Conservation (phyloP, 2,113 vertebrate species). For the Uria aalge region DNA sequence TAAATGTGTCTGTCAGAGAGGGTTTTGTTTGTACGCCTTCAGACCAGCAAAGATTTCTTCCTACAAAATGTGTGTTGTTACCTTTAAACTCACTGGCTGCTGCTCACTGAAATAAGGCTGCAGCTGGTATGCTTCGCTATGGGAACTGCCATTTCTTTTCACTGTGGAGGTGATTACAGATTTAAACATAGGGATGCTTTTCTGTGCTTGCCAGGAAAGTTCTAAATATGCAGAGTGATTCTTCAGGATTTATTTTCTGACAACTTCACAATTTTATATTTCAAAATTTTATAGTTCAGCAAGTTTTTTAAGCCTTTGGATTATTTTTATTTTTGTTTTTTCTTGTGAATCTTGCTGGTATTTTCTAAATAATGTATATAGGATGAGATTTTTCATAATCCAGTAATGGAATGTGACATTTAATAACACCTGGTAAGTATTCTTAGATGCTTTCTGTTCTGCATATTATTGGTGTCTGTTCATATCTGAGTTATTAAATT, state of each 20-base stretch:
- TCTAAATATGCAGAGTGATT: neutral
- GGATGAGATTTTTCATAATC: neutral
- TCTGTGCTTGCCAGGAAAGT: conserved; percentile 4
- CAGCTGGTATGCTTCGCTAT: neutral
- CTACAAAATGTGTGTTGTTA: neutral
- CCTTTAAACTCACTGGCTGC: neutral
- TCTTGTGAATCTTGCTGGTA: neutral
- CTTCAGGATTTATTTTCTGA: neutral
- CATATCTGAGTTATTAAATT: neutral
- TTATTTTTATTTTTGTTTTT: neutral
- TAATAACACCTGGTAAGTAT: neutral
- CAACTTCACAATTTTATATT: neutral
- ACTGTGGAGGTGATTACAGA: neutral
- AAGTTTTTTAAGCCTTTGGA: neutral
- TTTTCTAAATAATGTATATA: neutral
- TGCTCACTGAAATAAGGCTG: neutral
- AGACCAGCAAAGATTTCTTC: neutral
- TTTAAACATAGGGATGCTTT: neutral
- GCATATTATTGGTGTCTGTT: neutral
- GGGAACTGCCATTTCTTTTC: conserved; percentile 41
- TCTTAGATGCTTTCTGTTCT: neutral
- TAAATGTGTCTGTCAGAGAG: neutral
- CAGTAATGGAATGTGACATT: neutral
- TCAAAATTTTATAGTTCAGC: neutral
- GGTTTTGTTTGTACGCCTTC: neutral